Conservation (phyloP, 1,140 invertebrate species). For the Teleopsis dalmanni region DNA sequence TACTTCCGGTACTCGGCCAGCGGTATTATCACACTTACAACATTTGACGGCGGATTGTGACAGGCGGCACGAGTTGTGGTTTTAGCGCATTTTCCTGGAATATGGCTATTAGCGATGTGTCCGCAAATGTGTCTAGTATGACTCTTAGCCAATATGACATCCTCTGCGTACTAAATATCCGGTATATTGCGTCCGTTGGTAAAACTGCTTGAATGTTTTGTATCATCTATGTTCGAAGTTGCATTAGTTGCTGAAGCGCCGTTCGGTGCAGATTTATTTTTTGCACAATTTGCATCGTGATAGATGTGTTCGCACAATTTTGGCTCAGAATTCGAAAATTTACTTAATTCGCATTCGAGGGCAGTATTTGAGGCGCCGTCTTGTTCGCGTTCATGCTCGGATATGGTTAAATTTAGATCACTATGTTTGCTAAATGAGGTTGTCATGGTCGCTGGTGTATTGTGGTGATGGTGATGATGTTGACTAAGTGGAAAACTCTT, state of each 20-base stretch:
- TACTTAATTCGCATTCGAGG: slow-evolving; percentile 23
- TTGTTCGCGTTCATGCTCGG: slow-evolving; percentile 12
- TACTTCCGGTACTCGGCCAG: slow-evolving; percentile 17
- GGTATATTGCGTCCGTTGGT: slow-evolving; percentile 28
- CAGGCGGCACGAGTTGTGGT: slow-evolving; percentile 26
- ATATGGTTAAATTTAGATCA: slow-evolving; percentile 36
- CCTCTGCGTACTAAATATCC: slow-evolving; percentile 44
- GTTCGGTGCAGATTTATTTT: slow-evolving; percentile 25
- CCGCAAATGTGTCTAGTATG: slow-evolving; percentile 28
- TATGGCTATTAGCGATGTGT: not conserved
- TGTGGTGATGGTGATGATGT: slow-evolving; percentile 20
- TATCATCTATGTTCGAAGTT: not conserved
- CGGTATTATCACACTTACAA: slow-evolving; percentile 9
- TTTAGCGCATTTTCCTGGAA: slow-evolving; percentile 5
- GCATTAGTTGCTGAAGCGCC: not conserved
- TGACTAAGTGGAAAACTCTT: slow-evolving; percentile 41
- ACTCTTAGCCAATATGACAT: slow-evolving; percentile 39
- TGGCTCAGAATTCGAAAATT: slow-evolving; percentile 43
- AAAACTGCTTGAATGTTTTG: not conserved
- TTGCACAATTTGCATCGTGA: slow-evolving; percentile 41
- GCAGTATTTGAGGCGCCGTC: slow-evolving; percentile 3
- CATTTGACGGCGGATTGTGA: slow-evolving; percentile 29
- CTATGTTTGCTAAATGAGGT: slow-evolving; percentile 41
- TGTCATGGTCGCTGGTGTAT: slow-evolving; percentile 20
- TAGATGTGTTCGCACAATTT: slow-evolving; percentile 39